phyloP scores from a whole-genome alignment of 2,113 vertebrate species.

The Limanda limanda region DNA sequence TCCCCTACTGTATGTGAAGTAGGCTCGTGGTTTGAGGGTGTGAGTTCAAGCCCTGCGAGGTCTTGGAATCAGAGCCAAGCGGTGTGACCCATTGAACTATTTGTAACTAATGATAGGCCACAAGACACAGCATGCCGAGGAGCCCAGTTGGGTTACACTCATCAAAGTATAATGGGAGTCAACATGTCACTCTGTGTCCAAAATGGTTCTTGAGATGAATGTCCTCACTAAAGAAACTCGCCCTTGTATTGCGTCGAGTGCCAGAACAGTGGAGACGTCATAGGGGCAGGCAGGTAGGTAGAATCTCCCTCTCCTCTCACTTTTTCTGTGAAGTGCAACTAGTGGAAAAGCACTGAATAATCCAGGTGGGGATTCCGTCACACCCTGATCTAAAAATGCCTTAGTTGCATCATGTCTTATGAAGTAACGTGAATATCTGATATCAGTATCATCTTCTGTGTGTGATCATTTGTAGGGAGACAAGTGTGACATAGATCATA shows the following conservation, averaged over 20 bases:
- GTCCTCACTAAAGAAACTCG: slow-evolving; percentile 43
- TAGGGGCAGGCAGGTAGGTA: slow-evolving; percentile 33
- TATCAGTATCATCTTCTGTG: slow-evolving; percentile 58
- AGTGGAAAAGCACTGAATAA: slow-evolving; percentile 23
- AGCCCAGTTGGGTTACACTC: slow-evolving; percentile 67
- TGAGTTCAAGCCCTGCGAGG: slow-evolving; percentile 47
- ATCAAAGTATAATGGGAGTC: slow-evolving; percentile 71
- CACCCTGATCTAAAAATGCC: slow-evolving; percentile 61
- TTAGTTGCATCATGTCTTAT: slow-evolving; percentile 51
- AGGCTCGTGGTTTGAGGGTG: slow-evolving; percentile 26
- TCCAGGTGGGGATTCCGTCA: slow-evolving; percentile 34
- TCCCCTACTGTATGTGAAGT: neutral
- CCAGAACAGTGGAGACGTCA: slow-evolving; percentile 40
- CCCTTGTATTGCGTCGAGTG: slow-evolving; percentile 41
- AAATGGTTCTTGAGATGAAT: slow-evolving; percentile 50
- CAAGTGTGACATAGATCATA: slow-evolving; percentile 51
- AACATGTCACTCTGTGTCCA: slow-evolving; percentile 63
- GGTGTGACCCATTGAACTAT: slow-evolving; percentile 73
- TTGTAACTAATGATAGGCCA: slow-evolving; percentile 76
- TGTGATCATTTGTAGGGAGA: slow-evolving; percentile 69
- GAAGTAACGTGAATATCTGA: slow-evolving; percentile 52
- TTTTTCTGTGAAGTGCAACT: slow-evolving; percentile 22
- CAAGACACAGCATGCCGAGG: slow-evolving; percentile 59
- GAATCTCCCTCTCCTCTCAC: slow-evolving; percentile 18
- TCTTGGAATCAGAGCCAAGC: slow-evolving; percentile 52